Percentiles rank a stretch among this genome's conserved stretches.
These are phyloP conservation scores for Hemichromis elongatus DNA, from an alignment of 2,113 vertebrate species.

Conservation along the genomic window DNA sequence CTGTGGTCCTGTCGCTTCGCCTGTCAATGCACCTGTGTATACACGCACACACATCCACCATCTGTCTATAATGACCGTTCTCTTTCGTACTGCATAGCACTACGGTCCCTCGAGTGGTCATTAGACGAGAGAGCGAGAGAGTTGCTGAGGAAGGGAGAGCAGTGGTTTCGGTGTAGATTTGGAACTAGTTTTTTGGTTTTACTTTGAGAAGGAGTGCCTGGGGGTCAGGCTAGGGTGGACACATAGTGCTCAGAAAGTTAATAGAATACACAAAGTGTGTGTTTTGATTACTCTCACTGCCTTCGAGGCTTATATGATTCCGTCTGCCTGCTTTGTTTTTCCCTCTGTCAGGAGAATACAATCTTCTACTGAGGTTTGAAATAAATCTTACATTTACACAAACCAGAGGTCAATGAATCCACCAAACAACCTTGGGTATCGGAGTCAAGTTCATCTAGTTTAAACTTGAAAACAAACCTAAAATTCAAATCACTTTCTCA, in stretches of 20 bases:
- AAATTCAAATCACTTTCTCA: neutral
- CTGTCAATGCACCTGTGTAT: conserved; percentile 75
- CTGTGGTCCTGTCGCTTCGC: conserved; percentile 56
- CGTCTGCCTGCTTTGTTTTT: conserved; percentile 4
- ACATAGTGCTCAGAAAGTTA: conserved; percentile 18
- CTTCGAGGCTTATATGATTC: neutral
- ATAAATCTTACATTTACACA: neutral
- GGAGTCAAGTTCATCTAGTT: neutral
- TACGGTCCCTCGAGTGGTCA: conserved; percentile 76
- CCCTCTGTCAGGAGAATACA: conserved; percentile 19
- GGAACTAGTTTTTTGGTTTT: conserved; percentile 40
- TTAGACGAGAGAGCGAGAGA: conserved; percentile 67
- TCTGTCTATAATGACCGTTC: conserved; percentile 74
- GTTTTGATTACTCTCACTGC: neutral
- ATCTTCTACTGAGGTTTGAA: neutral
- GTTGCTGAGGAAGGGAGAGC: conserved; percentile 55
- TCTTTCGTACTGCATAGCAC: conserved; percentile 56
- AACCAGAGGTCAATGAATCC: neutral
- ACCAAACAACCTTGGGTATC: neutral
- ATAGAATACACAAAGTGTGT: conserved; percentile 15
- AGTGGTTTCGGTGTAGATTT: conserved; percentile 38
- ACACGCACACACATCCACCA: conserved; percentile 62
- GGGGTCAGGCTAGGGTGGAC: conserved; percentile 27
- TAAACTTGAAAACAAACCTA: neutral
- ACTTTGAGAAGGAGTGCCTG: neutral